Evolutionary conservation across 2,888 invertebrate genomes (phyloP).

Genomic region (Drosophila aldrichi): DNA sequence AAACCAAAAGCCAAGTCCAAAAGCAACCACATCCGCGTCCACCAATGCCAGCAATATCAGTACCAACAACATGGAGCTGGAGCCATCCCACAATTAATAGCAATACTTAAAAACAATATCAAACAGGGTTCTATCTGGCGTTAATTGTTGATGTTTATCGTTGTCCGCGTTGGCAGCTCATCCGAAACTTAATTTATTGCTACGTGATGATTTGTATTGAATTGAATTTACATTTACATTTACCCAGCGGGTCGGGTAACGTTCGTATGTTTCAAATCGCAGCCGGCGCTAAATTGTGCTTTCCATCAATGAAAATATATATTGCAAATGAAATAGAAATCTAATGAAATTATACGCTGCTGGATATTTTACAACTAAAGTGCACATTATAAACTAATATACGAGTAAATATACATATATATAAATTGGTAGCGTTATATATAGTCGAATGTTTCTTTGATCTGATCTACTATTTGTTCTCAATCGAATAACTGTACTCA

Average conservation of each 20-base stretch:
- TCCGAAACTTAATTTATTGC: slow-evolving; percentile 42
- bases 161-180: slow-evolving; percentile 49
- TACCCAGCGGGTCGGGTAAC: slow-evolving; percentile 33
- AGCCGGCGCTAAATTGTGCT: slow-evolving; percentile 48
- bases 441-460: slow-evolving; percentile 40
- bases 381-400: slow-evolving; percentile 45
- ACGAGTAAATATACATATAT: slow-evolving; percentile 31
- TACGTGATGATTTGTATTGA: slow-evolving; percentile 48
- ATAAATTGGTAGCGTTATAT: slow-evolving; percentile 41
- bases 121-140: slow-evolving; percentile 31
- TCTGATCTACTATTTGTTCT: slow-evolving; percentile 23
- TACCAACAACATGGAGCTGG: slow-evolving; percentile 51
- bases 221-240: slow-evolving; percentile 41
- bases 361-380: slow-evolving; percentile 49
- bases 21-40: slow-evolving; percentile 58
- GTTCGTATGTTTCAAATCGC: slow-evolving; percentile 24
- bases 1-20: slow-evolving; percentile 44
- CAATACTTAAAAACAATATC: slow-evolving; percentile 42
- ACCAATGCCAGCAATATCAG: slow-evolving; percentile 45
- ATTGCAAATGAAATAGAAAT: slow-evolving; percentile 13
- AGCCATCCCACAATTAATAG: slow-evolving; percentile 53
- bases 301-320: slow-evolving; percentile 36
- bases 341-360: slow-evolving; percentile 34
- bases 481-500: slow-evolving; percentile 28
- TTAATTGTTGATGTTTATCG: slow-evolving; percentile 61